Conservation (phyloP, 1,140 invertebrate genomes). For the Pygmarrhopalites habei region DNA sequence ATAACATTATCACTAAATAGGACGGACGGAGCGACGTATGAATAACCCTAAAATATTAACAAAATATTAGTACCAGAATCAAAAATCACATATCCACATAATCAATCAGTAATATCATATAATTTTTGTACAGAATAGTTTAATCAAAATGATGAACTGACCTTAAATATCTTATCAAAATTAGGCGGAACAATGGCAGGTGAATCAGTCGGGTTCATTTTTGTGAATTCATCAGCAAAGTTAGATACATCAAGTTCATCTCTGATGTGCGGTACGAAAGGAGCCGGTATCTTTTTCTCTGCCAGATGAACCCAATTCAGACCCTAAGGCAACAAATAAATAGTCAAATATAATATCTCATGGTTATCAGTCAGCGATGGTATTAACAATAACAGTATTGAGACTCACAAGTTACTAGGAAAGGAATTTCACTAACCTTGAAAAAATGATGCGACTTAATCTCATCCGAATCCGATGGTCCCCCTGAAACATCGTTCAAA, state of each 20-base stretch:
- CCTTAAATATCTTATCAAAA: constrained; percentile 80
- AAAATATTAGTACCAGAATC: constrained; percentile 23
- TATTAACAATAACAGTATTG: too few relatives aligned
- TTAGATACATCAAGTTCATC: constrained; percentile 88
- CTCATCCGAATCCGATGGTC: constrained; percentile 68
- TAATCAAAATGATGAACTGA: constrained; percentile 41
- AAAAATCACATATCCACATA: constrained; percentile 4
- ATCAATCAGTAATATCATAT: not conserved
- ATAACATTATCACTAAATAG: constrained; percentile 78
- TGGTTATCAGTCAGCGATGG: too few relatives aligned
- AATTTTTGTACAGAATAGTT: not conserved
- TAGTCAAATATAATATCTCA: too few relatives aligned
- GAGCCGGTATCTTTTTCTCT: constrained; percentile 63
- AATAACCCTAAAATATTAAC: constrained; percentile 68
- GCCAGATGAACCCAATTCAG: constrained; percentile 71
- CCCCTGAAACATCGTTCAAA: too few relatives aligned
- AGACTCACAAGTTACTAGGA: too few relatives aligned
- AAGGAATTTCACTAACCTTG: constrained; percentile 51
- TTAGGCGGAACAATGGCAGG: constrained; percentile 74
- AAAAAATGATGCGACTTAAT: constrained; percentile 83
- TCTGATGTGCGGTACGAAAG: constrained; percentile 71
- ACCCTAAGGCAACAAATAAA: constrained; percentile 42
- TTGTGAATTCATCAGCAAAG: constrained; percentile 93
- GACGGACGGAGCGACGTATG: constrained; percentile 88
- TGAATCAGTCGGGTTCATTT: constrained; percentile 80